Evolutionary conservation across 2,888 invertebrate species (phyloP).

Genomic region (Autographa gamma): DNA sequence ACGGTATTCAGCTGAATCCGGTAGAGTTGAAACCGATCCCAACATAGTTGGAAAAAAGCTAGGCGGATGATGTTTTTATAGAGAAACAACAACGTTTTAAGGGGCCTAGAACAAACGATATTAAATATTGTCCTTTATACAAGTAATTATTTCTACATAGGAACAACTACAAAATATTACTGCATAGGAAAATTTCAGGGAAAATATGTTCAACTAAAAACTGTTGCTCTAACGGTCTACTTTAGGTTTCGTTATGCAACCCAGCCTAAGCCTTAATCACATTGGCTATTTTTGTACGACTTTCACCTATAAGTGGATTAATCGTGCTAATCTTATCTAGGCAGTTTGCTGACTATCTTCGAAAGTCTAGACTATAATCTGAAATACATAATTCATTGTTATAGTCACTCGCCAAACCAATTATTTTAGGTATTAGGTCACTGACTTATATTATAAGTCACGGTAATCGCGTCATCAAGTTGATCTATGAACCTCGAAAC

Average conservation of each 20-base stretch:
- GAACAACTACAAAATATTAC: no score
- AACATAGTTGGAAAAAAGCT: no score
- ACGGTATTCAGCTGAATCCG: no score
- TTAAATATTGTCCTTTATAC: no score
- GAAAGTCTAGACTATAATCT: conserved; percentile 5
- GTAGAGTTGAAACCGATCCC: no score
- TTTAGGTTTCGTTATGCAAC: neutral
- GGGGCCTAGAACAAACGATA: no score
- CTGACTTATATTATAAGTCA: neutral
- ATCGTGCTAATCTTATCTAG: conserved; percentile 8
- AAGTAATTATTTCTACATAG: no score
- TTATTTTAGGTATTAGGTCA: neutral
- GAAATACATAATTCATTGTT: conserved; percentile 3
- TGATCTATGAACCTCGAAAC: neutral
- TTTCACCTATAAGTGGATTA: conserved; percentile 5
- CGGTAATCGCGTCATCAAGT: neutral
- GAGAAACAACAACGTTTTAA: no score
- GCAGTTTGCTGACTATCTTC: conserved; percentile 1
- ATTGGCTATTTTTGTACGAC: conserved; percentile 6
- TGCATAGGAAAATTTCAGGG: no score
- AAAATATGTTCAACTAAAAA: neutral
- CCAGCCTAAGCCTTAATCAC: conserved; percentile 1
- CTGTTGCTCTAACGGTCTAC: neutral
- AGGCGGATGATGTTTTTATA: no score
- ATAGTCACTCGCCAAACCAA: neutral